These are phyloP conservation scores for Platyscapa corneri DNA, from an alignment of 1,140 invertebrate species.

Conservation along the genomic window DNA sequence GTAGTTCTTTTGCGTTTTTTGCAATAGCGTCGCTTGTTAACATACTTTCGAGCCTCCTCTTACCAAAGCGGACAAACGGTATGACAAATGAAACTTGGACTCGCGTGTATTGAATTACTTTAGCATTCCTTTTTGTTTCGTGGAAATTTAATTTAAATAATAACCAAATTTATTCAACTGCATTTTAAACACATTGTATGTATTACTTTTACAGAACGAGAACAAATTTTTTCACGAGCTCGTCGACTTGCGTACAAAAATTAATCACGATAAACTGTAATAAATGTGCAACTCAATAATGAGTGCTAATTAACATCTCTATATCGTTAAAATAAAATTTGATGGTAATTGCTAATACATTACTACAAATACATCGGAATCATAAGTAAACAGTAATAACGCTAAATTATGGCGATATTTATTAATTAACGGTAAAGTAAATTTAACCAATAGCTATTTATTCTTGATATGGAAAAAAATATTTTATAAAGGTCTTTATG, in stretches of 20 bases:
- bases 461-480: no score
- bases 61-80: background rate
- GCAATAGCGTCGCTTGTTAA: conserved; percentile 20
- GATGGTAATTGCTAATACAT: no score
- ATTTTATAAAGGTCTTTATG: background rate
- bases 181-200: background rate
- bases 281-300: no score
- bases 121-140: background rate
- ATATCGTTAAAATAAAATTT: background rate
- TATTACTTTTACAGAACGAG: background rate
- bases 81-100: background rate
- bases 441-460: no score
- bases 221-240: background rate
- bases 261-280: no score
- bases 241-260: no score
- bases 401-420: no score
- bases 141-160: background rate
- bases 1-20: background rate
- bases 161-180: background rate
- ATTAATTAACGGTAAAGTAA: no score
- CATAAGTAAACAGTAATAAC: no score
- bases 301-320: background rate
- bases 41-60: background rate
- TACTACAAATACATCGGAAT: no score
- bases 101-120: background rate